A percentile compares a stretch with the other conserved stretches of the same genome.
Conservation (phyloP, 2,888 invertebrate genomes). For the Poecilobothrus nobilitatus region DNA sequence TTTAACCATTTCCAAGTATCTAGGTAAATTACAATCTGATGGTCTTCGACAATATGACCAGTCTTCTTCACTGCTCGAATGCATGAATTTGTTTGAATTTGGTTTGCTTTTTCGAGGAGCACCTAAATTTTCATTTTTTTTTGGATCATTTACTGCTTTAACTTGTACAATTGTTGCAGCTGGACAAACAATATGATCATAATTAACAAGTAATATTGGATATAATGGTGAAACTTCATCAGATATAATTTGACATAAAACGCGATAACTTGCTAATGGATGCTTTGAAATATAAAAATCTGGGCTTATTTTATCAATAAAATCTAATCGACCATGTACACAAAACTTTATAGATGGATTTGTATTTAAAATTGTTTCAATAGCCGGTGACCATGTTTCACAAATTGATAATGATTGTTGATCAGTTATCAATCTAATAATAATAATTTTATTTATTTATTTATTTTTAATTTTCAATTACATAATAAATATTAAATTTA, state of each 20-base stretch:
- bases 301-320: slow-evolving; percentile 51
- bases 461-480: no score
- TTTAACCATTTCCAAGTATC: no score
- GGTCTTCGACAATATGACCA: not conserved
- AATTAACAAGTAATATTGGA: slow-evolving; percentile 35
- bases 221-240: slow-evolving; percentile 35
- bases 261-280: slow-evolving; percentile 31
- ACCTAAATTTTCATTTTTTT: slow-evolving; percentile 14
- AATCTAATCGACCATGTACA: slow-evolving; percentile 51
- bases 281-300: slow-evolving; percentile 35
- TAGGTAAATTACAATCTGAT: no score
- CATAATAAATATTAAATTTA: no score
- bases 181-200: slow-evolving; percentile 25
- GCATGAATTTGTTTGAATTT: no score
- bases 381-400: no score
- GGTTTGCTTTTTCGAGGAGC: not conserved
- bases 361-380: slow-evolving; percentile 23
- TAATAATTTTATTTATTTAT: no score
- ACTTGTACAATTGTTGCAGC: not conserved
- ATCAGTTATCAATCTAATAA: no score
- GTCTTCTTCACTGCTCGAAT: not conserved
- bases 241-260: slow-evolving; percentile 30
- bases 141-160: not conserved
- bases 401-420: no score
- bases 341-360: slow-evolving; percentile 57